These are phyloP conservation scores for Tribolium freemani DNA, from an alignment of 2,888 invertebrate species.

Conservation along the genomic window DNA sequence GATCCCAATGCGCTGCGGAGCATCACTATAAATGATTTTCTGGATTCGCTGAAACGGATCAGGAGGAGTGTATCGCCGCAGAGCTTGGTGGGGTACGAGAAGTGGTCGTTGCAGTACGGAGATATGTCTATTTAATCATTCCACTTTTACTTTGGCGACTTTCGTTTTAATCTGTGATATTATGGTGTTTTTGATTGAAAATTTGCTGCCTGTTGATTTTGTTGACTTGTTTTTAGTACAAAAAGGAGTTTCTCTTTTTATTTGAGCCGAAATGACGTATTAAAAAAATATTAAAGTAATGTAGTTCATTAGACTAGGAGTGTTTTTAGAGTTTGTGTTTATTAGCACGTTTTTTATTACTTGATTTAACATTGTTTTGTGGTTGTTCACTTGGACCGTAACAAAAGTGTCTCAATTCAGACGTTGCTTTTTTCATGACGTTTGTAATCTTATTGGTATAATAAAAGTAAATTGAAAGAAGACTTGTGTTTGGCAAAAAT, in stretches of 20 bases:
- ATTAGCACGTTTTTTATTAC: slow-evolving; percentile 17
- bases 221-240: slow-evolving; percentile 11
- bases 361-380: neutral
- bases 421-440: slow-evolving; percentile 31
- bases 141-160: slow-evolving; percentile 16
- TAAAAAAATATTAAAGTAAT: slow-evolving; percentile 7
- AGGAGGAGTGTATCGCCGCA: slow-evolving; percentile 91
- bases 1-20: slow-evolving; percentile 87
- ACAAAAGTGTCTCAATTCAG: slow-evolving; percentile 8
- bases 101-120: slow-evolving; percentile 96
- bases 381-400: slow-evolving; percentile 24
- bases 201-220: slow-evolving; percentile 29
- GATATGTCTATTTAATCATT: slow-evolving; percentile 76
- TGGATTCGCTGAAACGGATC: slow-evolving; percentile 92
- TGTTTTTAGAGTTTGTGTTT: slow-evolving; percentile 8
- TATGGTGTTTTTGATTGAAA: slow-evolving; percentile 7
- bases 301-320: slow-evolving; percentile 11
- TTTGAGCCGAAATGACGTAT: slow-evolving; percentile 9
- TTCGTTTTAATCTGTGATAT: slow-evolving; percentile 42
- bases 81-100: slow-evolving; percentile 89
- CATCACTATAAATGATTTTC: slow-evolving; percentile 92
- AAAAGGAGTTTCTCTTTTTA: neutral
- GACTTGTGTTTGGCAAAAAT: neutral
- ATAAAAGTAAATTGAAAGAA: slow-evolving; percentile 9
- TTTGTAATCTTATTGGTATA: slow-evolving; percentile 36